Base-by-base conservation (phyloP, 2,888 invertebrate genomes). In the Malachius bipustulatus region DNA sequence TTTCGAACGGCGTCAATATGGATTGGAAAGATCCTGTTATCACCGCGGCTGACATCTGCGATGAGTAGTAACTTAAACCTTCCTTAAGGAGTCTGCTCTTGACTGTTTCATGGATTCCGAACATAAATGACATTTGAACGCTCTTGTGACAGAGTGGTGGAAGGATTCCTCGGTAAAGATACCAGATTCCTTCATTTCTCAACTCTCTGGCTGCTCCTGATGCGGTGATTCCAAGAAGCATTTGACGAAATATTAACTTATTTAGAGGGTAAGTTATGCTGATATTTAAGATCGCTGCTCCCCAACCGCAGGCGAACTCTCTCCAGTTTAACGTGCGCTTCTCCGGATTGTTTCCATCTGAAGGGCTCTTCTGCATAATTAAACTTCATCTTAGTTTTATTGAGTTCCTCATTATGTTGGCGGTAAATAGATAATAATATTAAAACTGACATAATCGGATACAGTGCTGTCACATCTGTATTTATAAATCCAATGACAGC, bases 171-270 rank as follows among this genome's bases (percentile, higher is more conserved):
- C 91, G 72, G 58, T 91, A 93, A 8, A 91, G 61, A 47, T 73
- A 77, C 11, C 66, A 64, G 12, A 66, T 64, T 0, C 90, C 91
- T 65, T 91, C 90, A 46, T 70, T 70, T 34, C 73, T 72, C 29
- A 96, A 62, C 57, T 91, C 85, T 39, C 67, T 60, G 37, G 78
- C 65, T 3, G 87, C 87, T 41, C 71, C 72, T 33, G 69, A 67
- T 24, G 78, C 70, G 51, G 75, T 73, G 6, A 85, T 74, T 39
- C 82, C 83, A 64, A 85, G 81, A 51, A 87, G 68, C 76, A 87
- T 87, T 81, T 96, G 94, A 50, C 93, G 75, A 61, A 94, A 94
- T 64, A 93, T 91, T 35, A 89, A 70, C 65, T 94, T 94, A 58
- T 90, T 87, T 38, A 93, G 69, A 1, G 93, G 94, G 63, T 85